Evolutionary conservation across 2,888 invertebrate species (phyloP).

Genomic region (Eristalinus sepulchralis): DNA sequence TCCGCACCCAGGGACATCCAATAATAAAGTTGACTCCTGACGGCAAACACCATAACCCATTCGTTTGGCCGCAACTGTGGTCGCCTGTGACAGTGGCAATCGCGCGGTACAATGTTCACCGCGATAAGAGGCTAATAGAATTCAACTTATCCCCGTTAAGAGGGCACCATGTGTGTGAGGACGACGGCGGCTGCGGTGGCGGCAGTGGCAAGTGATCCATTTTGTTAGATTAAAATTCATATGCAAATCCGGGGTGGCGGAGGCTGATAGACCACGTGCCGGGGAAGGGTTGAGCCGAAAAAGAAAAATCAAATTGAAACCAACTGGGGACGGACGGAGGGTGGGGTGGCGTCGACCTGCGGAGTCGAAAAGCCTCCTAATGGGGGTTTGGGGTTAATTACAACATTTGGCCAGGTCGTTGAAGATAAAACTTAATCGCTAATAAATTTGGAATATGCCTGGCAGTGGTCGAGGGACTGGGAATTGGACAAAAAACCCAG

Average conservation of each 20-base stretch:
- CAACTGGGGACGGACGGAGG: constrained; percentile 3
- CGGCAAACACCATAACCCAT: constrained; percentile 70
- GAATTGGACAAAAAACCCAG: constrained; percentile 40
- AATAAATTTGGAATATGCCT: constrained; percentile 69
- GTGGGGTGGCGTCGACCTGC: constrained; percentile 36
- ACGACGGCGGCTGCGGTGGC: too few species aligned
- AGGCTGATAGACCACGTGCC: constrained; percentile 6
- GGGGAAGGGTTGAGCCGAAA: constrained; percentile 44
- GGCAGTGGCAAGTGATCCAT: constrained; percentile 66
- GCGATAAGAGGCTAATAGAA: constrained; percentile 72
- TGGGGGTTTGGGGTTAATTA: constrained; percentile 76
- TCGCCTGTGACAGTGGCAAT: not conserved
- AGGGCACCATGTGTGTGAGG: constrained; percentile 61
- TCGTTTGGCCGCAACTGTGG: constrained; percentile 45
- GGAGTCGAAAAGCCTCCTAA: constrained; percentile 51
- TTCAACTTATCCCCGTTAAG: constrained; percentile 69
- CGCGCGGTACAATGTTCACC: constrained; percentile 65
- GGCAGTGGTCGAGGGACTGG: constrained; percentile 7
- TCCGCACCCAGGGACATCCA: constrained; percentile 55
- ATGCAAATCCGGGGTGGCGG: constrained; percentile 70
- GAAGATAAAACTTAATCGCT: constrained; percentile 72
- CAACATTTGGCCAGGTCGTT: constrained; percentile 76
- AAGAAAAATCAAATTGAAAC: constrained; percentile 58
- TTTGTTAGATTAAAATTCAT: constrained; percentile 73
- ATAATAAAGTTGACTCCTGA: constrained; percentile 71